These are phyloP conservation scores for Listronotus bonariensis DNA, from an alignment of 1,140 invertebrate genomes.

Conservation along the genomic window DNA sequence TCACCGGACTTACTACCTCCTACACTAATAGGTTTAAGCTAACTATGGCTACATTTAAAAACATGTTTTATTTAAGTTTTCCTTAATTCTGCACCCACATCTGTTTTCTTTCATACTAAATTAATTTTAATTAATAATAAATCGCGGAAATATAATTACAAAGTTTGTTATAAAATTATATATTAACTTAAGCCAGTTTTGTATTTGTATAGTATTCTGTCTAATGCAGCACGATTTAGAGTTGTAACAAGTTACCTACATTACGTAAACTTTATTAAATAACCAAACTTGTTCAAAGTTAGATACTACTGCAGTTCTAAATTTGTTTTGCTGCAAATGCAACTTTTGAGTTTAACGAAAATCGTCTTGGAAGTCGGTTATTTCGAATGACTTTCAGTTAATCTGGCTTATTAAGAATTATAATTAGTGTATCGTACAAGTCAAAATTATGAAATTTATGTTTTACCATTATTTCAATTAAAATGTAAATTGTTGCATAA, in stretches of 20 bases:
- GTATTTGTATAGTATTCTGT: constrained; percentile 22
- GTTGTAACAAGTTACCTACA: constrained; percentile 31
- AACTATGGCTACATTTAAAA: too few species aligned
- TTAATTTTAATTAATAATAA: not conserved
- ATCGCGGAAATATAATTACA: too few species aligned
- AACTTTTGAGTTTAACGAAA: constrained; percentile 20
- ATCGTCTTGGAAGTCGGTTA: constrained; percentile 8
- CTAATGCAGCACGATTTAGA: constrained; percentile 27
- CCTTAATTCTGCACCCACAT: too few species aligned
- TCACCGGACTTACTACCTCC: too few species aligned
- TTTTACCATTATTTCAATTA: too few species aligned
- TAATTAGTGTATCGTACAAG: too few species aligned
- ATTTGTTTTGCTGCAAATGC: constrained; percentile 24
- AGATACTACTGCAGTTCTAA: constrained; percentile 28
- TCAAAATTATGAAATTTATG: too few species aligned
- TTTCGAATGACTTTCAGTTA: not conserved
- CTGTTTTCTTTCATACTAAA: too few species aligned
- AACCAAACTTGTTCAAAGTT: constrained; percentile 30
- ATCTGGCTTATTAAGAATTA: too few species aligned
- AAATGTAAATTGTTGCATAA: too few species aligned
- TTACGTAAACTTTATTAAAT: constrained; percentile 41
- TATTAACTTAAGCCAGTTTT: constrained; percentile 18
- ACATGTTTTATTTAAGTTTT: too few species aligned
- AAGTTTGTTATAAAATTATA: constrained; percentile 15
- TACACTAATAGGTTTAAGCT: too few species aligned